Percentiles rank a stretch among this genome's conserved stretches.
phyloP scores from a whole-genome alignment of 2,113 vertebrate species.

The Falco punctatus region DNA sequence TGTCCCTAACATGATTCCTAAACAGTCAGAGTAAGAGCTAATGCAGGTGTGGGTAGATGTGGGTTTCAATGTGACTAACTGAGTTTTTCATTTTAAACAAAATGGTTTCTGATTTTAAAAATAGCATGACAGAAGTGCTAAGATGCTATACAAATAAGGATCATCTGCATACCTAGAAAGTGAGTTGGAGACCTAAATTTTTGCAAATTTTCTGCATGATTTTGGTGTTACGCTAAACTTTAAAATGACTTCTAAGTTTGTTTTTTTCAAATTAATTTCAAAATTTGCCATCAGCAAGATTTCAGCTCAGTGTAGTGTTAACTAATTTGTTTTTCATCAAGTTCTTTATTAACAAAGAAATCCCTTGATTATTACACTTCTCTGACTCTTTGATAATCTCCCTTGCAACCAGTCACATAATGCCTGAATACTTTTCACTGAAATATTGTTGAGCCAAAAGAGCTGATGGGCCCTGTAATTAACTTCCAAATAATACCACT shows the following conservation, averaged over 20 bases:
- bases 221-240: background rate
- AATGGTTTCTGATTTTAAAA: background rate
- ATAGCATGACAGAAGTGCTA: background rate
- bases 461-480: slow-evolving; percentile 71
- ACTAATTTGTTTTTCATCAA: slow-evolving; percentile 78
- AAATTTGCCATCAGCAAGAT: slow-evolving; percentile 63
- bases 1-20: background rate
- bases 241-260: background rate
- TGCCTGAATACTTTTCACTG: slow-evolving; percentile 69
- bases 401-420: slow-evolving; percentile 72
- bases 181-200: background rate
- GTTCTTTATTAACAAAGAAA: slow-evolving; percentile 77
- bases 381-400: slow-evolving; percentile 75
- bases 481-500: slow-evolving; percentile 71
- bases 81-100: background rate
- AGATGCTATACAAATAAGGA: background rate
- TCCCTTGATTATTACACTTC: slow-evolving; percentile 75
- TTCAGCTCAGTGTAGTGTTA: slow-evolving; percentile 71
- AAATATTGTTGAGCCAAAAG: slow-evolving; percentile 70
- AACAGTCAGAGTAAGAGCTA: background rate
- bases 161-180: background rate
- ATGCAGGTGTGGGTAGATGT: background rate
- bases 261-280: slow-evolving; percentile 17
- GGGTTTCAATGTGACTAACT: background rate
- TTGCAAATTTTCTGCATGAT: background rate